Conservation (phyloP, 2,888 invertebrate species). For the Euphydryas editha region DNA sequence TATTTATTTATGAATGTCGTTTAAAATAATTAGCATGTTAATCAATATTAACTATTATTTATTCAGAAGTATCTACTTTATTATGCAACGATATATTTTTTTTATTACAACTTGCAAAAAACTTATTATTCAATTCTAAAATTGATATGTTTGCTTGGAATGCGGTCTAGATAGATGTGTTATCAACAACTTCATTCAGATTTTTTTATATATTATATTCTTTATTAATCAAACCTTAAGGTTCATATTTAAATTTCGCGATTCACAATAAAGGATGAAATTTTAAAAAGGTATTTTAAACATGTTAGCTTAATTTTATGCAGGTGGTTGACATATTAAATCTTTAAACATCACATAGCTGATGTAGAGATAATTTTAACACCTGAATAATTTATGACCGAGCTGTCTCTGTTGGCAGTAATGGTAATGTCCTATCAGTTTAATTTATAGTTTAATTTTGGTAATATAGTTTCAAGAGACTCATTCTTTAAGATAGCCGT, state of each 20-base stretch:
- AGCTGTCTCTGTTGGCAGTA: conserved; percentile 34
- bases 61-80: too few relatives aligned
- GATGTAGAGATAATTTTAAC: conserved; percentile 36
- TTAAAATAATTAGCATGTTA: too few relatives aligned
- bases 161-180: neutral
- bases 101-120: too few relatives aligned
- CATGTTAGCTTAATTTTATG: neutral
- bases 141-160: too few relatives aligned
- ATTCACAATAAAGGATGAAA: neutral
- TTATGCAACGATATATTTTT: too few relatives aligned
- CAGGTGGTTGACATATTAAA: neutral
- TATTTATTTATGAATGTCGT: too few relatives aligned
- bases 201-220: too few relatives aligned
- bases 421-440: conserved; percentile 38
- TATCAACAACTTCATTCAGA: neutral
- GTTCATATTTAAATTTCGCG: neutral
- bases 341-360: conserved; percentile 27
- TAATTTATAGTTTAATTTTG: conserved; percentile 42
- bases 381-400: conserved; percentile 36
- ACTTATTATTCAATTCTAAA: too few relatives aligned
- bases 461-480: conserved; percentile 32
- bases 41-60: too few relatives aligned
- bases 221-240: too few relatives aligned
- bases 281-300: neutral
- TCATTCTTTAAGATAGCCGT: conserved; percentile 38